Conservation (phyloP, 2,113 vertebrate species). For the Corynorhinus townsendii region DNA sequence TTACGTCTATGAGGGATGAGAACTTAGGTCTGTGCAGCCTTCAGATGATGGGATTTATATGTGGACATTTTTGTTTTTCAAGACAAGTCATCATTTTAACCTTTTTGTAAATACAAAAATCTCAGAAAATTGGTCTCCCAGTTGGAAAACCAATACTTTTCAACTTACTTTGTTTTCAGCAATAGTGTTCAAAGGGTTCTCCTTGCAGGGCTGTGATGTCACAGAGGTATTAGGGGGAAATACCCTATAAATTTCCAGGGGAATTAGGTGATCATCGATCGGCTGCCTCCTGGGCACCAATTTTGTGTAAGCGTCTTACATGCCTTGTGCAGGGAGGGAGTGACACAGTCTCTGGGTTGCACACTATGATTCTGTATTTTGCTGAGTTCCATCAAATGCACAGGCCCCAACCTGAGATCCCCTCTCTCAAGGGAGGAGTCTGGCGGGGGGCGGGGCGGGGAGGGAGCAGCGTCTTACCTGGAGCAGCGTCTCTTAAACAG, state of each 20-base stretch:
- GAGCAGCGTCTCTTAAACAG: accelerated
- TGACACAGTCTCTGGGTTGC: background rate
- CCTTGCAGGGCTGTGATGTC: background rate
- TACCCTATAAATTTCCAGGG: background rate
- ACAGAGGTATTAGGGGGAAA: background rate
- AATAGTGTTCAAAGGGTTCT: background rate
- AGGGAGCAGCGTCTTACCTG: background rate
- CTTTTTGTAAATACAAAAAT: background rate
- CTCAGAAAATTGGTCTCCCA: background rate
- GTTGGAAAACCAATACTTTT: background rate
- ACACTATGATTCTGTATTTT: background rate
- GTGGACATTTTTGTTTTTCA: background rate
- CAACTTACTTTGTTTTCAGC: background rate
- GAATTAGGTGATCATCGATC: no score
- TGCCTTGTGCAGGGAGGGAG: background rate
- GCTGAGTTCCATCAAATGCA: background rate
- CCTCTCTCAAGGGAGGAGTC: background rate
- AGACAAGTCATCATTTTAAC: background rate
- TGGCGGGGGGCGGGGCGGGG: no score
- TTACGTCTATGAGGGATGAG: background rate
- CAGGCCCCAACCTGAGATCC: background rate
- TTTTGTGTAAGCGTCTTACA: background rate
- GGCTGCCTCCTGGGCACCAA: background rate
- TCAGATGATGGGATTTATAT: background rate
- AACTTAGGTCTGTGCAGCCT: background rate